phyloP scores from a whole-genome alignment of 2,797 vertebrate genomes.

The Phyllotis vaccarum region DNA sequence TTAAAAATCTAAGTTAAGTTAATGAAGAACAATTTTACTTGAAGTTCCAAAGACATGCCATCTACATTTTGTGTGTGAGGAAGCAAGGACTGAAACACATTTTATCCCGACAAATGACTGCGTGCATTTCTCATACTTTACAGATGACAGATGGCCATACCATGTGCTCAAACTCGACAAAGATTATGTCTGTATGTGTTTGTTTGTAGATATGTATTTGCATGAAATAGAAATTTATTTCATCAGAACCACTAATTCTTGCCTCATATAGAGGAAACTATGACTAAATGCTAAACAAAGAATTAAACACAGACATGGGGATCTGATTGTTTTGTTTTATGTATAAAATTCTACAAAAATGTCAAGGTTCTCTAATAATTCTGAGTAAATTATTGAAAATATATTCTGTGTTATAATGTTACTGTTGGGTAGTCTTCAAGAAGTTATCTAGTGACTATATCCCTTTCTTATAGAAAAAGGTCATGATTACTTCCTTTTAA shows the following conservation, averaged over 20 bases:
- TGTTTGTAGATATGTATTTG: neutral
- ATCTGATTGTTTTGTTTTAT: neutral
- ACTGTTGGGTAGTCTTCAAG: neutral
- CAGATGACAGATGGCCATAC: conserved; percentile 58
- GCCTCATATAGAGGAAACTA: neutral
- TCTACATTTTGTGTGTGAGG: conserved; percentile 52
- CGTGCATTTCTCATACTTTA: conserved; percentile 37
- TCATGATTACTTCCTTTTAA: neutral
- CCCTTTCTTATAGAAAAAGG: neutral
- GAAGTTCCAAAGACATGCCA: conserved; percentile 38
- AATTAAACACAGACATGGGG: neutral
- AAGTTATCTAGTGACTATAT: neutral
- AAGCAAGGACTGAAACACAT: conserved; percentile 27
- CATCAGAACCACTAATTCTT: neutral
- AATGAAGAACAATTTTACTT: conserved; percentile 52
- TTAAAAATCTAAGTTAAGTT: conserved; percentile 30
- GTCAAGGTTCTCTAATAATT: neutral
- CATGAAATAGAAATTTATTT: neutral
- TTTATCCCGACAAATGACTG: conserved; percentile 31
- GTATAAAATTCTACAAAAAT: neutral
- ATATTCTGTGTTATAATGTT: neutral
- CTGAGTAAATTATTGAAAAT: neutral
- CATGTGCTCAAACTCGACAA: conserved; percentile 38
- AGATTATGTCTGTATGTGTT: neutral
- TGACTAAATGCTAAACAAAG: conserved; percentile 33